These are phyloP conservation scores for Crematogaster levior DNA, from an alignment of 2,888 invertebrate genomes.

Conservation along the genomic window DNA sequence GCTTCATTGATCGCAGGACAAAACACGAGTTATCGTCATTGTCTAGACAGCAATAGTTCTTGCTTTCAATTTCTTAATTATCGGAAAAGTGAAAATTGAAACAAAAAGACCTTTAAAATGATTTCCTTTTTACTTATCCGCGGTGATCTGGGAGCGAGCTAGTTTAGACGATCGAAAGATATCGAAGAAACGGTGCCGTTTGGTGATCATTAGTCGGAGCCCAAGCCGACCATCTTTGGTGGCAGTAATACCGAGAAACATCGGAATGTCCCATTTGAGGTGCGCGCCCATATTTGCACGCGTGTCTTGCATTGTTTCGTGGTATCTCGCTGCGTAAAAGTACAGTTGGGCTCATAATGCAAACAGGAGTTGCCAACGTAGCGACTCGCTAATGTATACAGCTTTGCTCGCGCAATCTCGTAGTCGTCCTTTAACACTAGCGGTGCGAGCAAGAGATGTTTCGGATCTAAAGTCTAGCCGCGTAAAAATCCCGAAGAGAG, in stretches of 20 bases:
- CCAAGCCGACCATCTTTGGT: slow-evolving; percentile 74
- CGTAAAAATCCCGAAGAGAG: background rate
- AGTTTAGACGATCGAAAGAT: background rate
- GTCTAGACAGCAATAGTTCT: too few species aligned
- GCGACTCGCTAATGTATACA: slow-evolving; percentile 40
- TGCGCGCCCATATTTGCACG: slow-evolving; percentile 84
- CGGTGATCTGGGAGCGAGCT: background rate
- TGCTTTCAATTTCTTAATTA: too few species aligned
- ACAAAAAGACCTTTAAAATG: too few species aligned
- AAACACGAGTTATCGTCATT: too few species aligned
- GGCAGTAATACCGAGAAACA: slow-evolving; percentile 83
- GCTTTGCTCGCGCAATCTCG: slow-evolving; percentile 33
- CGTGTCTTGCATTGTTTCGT: slow-evolving; percentile 83
- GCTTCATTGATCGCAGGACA: too few species aligned
- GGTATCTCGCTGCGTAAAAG: slow-evolving; percentile 82
- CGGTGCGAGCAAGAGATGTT: background rate
- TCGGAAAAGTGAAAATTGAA: too few species aligned
- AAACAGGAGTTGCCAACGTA: slow-evolving; percentile 73
- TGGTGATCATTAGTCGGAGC: slow-evolving; percentile 63
- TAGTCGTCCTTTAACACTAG: slow-evolving; percentile 21
- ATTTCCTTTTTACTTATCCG: background rate
- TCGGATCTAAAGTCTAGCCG: background rate
- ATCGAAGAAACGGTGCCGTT: slow-evolving; percentile 33
- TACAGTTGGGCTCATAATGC: slow-evolving; percentile 78
- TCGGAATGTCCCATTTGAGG: slow-evolving; percentile 85